Evolutionary conservation across 2,113 vertebrate species (phyloP), one percentile per base, ranked within the genome.

Genomic region (Eonycteris spelaea): DNA sequence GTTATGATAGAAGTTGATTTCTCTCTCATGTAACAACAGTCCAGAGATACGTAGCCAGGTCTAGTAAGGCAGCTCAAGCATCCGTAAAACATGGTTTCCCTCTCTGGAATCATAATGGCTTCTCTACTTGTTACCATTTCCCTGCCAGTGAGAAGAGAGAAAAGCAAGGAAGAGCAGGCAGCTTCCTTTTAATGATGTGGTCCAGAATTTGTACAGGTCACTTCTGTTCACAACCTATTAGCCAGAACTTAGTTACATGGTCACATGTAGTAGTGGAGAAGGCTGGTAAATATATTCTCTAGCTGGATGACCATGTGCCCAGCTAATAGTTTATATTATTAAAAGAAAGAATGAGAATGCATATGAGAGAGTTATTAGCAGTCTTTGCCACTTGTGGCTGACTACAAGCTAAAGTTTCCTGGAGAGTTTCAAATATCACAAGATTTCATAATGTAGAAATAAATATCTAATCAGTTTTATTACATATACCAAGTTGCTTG

Each of bases 391-490:
- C 24, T 90, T 70, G 77, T 96, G 80, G n/a, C 57, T 59, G 4
- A 86, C 40, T 73, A 51, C 15, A 83, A 53, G 24, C 38, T 78
- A 40, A 95, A 70, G 33, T 73, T 92, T 22, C 28, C 61, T 78
- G 19, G 16, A 94, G 43, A 86, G 3, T 93, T 96, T 93, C 35
- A 77, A 48, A 38, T 63, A 77, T 82, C 73, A 63, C 15, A 90
- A 11, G 16, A 45, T 65, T 86, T 55, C 3, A 68, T 77, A 53
- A 51, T 59, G 38, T 90, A 10, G 18, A 90, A 70, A 90, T 90
- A 95, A 96, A 91, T 87, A 86, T 77, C 80, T 59, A 86, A 77
- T 92, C 33, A 53, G 4, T 74, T 94, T 70, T 90, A 30, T 86
- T 91, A 80, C 12, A 79, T 78, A 86, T 59, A 83, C 80, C 74